Conservation (phyloP, 2,113 vertebrate genomes). For the Pollimyrus isidori region DNA sequence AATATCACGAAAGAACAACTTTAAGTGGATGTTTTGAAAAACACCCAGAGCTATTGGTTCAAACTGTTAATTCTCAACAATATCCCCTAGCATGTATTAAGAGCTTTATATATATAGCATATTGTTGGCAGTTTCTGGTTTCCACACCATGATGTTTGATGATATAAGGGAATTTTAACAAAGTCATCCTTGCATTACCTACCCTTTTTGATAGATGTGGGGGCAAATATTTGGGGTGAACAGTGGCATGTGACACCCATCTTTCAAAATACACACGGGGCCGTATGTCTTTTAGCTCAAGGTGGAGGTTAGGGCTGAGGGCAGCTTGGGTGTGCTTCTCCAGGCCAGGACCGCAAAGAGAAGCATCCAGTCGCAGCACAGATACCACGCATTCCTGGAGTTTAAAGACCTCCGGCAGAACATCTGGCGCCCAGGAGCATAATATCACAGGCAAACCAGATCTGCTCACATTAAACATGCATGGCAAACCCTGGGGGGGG, state of each 20-base stretch:
- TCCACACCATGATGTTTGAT: neutral
- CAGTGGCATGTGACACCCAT: too few relatives aligned
- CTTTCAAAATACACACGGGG: neutral
- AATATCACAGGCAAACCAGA: neutral
- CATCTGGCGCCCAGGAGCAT: neutral
- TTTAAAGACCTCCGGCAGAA: neutral
- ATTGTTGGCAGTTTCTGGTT: neutral
- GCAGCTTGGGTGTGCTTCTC: neutral
- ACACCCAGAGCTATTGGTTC: constrained; percentile 19
- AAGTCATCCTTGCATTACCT: neutral
- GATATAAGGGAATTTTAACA: neutral
- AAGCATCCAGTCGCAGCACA: neutral
- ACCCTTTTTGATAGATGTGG: neutral
- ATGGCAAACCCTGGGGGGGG: neutral
- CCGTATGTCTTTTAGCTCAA: neutral
- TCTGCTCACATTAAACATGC: neutral
- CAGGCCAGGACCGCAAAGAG: neutral
- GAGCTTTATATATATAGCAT: neutral
- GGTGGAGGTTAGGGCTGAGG: neutral
- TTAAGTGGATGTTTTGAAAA: neutral
- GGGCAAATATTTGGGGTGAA: neutral
- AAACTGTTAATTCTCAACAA: constrained; percentile 3
- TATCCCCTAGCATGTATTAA: constrained; percentile 14
- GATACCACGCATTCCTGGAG: neutral
- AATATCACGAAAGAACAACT: neutral